Evolutionary conservation across 2,797 vertebrate species (phyloP).

Genomic region (Rhyacichthys aspro): DNA sequence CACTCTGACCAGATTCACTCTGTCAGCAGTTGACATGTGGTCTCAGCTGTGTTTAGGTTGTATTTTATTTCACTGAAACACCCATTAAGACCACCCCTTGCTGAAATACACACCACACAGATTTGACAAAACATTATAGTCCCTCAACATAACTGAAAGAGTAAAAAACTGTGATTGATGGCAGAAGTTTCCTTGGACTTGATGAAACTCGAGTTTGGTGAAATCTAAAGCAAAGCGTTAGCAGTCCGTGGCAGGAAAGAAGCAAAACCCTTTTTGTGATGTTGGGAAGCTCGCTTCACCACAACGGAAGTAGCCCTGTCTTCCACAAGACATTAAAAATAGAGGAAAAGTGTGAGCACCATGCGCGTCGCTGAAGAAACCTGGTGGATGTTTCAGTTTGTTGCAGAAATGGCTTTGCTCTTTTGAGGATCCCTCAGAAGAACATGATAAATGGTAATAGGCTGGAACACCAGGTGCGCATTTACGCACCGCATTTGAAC

Average conservation of each 20-base stretch:
- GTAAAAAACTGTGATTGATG: conserved; percentile 66
- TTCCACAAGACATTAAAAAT: conserved; percentile 17
- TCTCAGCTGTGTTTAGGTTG: no score
- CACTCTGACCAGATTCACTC: no score
- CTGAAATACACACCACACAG: neutral
- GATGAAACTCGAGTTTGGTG: conserved; percentile 69
- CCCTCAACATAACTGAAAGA: conserved; percentile 68
- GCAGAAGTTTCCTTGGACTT: conserved; percentile 66
- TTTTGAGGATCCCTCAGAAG: conserved; percentile 63
- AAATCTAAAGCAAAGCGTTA: conserved; percentile 67
- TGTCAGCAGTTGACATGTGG: no score
- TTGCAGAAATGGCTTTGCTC: conserved; percentile 59
- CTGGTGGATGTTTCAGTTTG: conserved; percentile 36
- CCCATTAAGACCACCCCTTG: neutral
- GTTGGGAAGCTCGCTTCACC: conserved; percentile 53
- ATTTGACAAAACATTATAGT: neutral
- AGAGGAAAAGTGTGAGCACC: conserved; percentile 9
- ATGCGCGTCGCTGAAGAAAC: conserved; percentile 47
- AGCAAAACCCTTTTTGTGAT: conserved; percentile 53
- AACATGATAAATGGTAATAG: conserved; percentile 82
- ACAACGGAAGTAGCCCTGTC: conserved; percentile 42
- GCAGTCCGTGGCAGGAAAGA: conserved; percentile 68
- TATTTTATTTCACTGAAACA: neutral
- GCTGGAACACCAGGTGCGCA: conserved; percentile 6
- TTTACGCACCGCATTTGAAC: conserved; percentile 16